Evolutionary conservation across 1,140 invertebrate species (phyloP).

Genomic region (Heliconius congener): DNA sequence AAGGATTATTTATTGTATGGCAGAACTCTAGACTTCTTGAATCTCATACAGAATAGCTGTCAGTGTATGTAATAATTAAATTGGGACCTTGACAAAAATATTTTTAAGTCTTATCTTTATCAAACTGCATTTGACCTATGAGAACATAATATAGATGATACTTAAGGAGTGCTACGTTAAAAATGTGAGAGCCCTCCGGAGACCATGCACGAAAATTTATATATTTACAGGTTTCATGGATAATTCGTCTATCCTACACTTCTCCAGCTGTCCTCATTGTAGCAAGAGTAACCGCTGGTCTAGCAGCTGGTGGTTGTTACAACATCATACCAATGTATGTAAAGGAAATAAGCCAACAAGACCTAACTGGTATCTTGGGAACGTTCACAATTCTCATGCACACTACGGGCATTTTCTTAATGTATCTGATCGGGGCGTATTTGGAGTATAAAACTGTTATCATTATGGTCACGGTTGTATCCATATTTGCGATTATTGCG

Average conservation of each 20-base stretch:
- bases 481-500: conserved; percentile 8
- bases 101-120: no score
- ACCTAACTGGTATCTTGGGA: not conserved
- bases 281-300: not conserved
- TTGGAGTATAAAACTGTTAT: conserved; percentile 10
- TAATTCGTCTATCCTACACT: conserved; percentile 31
- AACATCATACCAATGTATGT: conserved; percentile 24
- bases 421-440: not conserved
- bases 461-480: not conserved
- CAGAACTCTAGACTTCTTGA: no score
- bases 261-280: not conserved
- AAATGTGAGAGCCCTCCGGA: no score
- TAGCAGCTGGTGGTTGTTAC: not conserved
- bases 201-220: not conserved
- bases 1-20: no score
- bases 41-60: no score
- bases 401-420: not conserved
- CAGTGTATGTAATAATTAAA: no score
- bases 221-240: conserved; percentile 43
- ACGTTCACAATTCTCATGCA: not conserved
- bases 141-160: no score
- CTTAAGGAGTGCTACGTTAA: no score
- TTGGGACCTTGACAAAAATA: no score
- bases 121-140: no score
- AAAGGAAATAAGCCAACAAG: conserved; percentile 39